phyloP scores from a whole-genome alignment of 2,888 invertebrate species.

The Phragmatobia fuliginosa region DNA sequence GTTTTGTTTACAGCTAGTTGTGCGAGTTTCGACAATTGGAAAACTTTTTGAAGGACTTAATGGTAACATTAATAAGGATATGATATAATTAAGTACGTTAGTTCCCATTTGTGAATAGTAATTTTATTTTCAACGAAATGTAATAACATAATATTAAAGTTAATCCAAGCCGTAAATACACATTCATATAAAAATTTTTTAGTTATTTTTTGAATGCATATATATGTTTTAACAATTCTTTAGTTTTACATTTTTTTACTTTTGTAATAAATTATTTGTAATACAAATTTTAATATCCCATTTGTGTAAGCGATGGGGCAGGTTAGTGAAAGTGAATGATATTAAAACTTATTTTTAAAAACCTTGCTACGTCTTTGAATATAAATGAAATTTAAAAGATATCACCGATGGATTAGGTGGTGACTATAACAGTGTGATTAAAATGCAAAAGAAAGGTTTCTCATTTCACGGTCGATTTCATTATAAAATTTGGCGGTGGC shows the following conservation, averaged over 20 bases:
- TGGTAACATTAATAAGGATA: conserved; percentile 51
- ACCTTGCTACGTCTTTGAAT: conserved; percentile 42
- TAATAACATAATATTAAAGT: background rate
- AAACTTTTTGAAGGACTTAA: conserved; percentile 58
- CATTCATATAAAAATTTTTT: background rate
- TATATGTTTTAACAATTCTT: too few species aligned
- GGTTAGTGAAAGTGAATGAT: conserved; percentile 10
- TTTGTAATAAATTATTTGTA: background rate
- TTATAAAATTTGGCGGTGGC: conserved; percentile 37
- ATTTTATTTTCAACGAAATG: background rate
- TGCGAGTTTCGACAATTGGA: conserved; percentile 54
- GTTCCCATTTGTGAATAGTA: background rate
- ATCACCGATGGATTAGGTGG: conserved; percentile 18
- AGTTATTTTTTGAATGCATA: too few species aligned
- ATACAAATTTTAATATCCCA: background rate
- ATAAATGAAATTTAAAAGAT: conserved; percentile 35
- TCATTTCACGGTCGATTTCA: conserved; percentile 53
- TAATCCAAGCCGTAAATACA: background rate
- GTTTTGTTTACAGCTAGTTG: conserved; percentile 60
- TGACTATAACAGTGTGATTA: conserved; percentile 46
- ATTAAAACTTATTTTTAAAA: conserved; percentile 23
- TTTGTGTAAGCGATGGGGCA: background rate
- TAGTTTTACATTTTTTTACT: too few species aligned
- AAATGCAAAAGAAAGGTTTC: conserved; percentile 54
- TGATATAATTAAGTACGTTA: conserved; percentile 28